Percentiles rank a stretch among this genome's conserved stretches.
phyloP scores from a whole-genome alignment of 2,888 invertebrate genomes.

The Chouioia cunea region DNA sequence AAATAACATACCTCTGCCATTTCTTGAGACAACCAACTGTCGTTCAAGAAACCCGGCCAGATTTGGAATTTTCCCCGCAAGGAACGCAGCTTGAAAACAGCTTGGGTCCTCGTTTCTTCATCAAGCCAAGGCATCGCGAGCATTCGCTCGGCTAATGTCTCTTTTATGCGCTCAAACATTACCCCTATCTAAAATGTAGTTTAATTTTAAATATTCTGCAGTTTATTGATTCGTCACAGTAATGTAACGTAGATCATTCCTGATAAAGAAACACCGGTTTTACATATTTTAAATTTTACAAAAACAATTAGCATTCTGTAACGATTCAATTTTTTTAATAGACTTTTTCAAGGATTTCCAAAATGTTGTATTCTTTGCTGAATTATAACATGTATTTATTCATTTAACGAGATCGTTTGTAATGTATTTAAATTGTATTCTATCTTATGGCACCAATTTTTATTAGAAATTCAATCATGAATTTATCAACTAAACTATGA shows the following conservation, averaged over 20 bases:
- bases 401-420: too few relatives aligned
- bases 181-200: slow-evolving; percentile 55
- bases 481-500: too few relatives aligned
- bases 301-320: background rate
- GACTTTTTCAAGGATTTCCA: too few relatives aligned
- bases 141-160: slow-evolving; percentile 66
- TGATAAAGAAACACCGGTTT: too few relatives aligned
- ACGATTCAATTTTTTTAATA: slow-evolving; percentile 2
- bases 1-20: slow-evolving; percentile 59
- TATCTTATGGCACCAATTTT: too few relatives aligned
- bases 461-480: too few relatives aligned
- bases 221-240: too few relatives aligned
- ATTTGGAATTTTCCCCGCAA: slow-evolving; percentile 68
- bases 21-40: slow-evolving; percentile 59
- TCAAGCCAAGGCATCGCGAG: slow-evolving; percentile 68
- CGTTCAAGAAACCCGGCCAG: slow-evolving; percentile 66
- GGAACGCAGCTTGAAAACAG: slow-evolving; percentile 66
- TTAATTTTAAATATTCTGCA: too few relatives aligned
- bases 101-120: slow-evolving; percentile 66
- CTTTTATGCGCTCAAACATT: slow-evolving; percentile 68
- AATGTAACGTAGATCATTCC: too few relatives aligned
- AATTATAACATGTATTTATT: too few relatives aligned
- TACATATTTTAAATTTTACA: too few relatives aligned
- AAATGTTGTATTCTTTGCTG: too few relatives aligned
- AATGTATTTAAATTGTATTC: background rate